Evolutionary conservation across 1,140 invertebrate species (phyloP), one percentile per base, ranked within the genome.

Genomic region (Diorhabda sublineata): DNA sequence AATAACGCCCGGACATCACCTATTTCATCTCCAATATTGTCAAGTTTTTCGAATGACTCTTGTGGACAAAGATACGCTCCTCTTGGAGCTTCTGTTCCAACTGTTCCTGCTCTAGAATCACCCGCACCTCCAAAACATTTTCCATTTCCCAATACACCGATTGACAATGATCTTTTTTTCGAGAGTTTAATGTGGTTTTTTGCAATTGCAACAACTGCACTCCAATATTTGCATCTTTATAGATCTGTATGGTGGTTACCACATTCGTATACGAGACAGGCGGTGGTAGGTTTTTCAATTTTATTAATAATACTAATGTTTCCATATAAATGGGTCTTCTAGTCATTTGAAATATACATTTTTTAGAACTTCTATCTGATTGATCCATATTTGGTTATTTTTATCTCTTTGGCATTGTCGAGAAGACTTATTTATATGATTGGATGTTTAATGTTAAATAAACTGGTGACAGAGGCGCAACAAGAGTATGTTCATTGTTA

Each of bases 231-330:
- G 9, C 96, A 98, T 84, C 84, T 98, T 6, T 99, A 98, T 79
- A 89, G 93, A 70, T 97, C 95, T 45, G 91, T 96, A n/a, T 98
- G 95, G 94, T 98, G 97, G 96, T 81, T 98, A 42, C 94, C 95
- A 11, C 90, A 98, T 76, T 96, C 95, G 3, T 91, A 95, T 79
- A 93, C 90, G 72, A 89, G 88, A 74, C 92, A 94, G 82, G 90
- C 91, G 73, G 89, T 98, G 89, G 95, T 97, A 84, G 83, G 86
- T 83, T 66, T n/a, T n/a, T 11, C 0, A 42, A 67, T 66, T 61
- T 45, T 45, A 60, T 69, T 57, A 26, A 26, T 26, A 26, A 26
- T 26, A 26, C 0, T 26, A 26, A 26, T 26, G 26, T 26, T 26
- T 26, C 26, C 26, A 26, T 26, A 26, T 26, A 26, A 26, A 26